Conservation (phyloP, 1,140 invertebrate species). For the Trichoplusia ni region DNA sequence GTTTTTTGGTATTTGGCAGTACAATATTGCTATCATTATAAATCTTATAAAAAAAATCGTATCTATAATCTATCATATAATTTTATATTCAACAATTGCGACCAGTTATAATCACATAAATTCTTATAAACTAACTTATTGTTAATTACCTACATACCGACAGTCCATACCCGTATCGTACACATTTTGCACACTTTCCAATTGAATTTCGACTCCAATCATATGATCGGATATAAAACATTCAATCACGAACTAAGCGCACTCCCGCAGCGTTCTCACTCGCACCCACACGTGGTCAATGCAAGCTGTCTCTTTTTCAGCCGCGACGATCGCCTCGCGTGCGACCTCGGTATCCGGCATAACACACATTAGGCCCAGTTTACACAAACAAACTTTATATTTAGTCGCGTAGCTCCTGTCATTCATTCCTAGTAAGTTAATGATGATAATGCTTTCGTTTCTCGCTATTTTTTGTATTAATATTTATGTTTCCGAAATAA, state of each 20-base stretch:
- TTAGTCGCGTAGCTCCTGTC: not conserved
- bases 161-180: not conserved
- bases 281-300: not conserved
- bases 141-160: not conserved
- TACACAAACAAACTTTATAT: not conserved
- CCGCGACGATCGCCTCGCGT: not conserved
- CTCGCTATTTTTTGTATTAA: not conserved
- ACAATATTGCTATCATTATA: not conserved
- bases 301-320: not conserved
- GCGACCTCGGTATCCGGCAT: not conserved
- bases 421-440: not conserved
- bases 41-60: not conserved
- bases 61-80: not conserved
- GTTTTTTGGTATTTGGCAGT: slow-evolving; percentile 6
- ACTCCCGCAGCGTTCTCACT: not conserved
- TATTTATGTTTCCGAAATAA: not conserved
- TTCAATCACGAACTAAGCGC: not conserved
- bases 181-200: not conserved
- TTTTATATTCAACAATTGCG: not conserved
- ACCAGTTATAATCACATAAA: not conserved
- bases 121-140: not conserved
- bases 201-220: not conserved
- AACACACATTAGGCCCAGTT: not conserved
- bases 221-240: not conserved
- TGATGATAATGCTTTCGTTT: not conserved